These are phyloP conservation scores for Endotricha flammealis DNA, from an alignment of 2,888 invertebrate genomes.

Conservation along the genomic window DNA sequence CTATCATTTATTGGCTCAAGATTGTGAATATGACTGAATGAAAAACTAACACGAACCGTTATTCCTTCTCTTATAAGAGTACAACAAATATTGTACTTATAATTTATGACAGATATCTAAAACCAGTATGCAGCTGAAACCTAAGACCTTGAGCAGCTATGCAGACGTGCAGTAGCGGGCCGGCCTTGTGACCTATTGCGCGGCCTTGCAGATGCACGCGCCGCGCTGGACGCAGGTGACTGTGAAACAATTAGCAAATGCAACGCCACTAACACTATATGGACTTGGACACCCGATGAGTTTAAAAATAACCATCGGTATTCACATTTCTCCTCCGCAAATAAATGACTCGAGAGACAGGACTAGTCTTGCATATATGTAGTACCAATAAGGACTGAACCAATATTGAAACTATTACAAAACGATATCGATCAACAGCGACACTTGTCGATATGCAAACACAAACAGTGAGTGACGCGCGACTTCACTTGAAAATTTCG, in stretches of 20 bases:
- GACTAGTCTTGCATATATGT: neutral
- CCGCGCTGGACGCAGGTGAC: constrained; percentile 28
- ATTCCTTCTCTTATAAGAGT: no score
- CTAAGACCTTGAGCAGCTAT: constrained; percentile 46
- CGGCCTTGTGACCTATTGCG: constrained; percentile 69
- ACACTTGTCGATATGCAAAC: constrained; percentile 58
- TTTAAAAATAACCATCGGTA: constrained; percentile 2
- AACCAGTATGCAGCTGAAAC: constrained; percentile 15
- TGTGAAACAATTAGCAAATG: constrained; percentile 4
- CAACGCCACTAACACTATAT: neutral
- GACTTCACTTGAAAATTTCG: constrained; percentile 66
- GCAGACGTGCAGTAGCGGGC: constrained; percentile 45
- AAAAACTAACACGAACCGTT: no score
- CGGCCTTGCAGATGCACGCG: constrained; percentile 52
- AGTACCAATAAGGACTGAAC: constrained; percentile 12
- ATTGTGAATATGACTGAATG: no score
- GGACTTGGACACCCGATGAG: neutral
- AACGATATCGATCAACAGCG: constrained; percentile 49
- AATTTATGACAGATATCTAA: neutral
- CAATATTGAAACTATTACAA: constrained; percentile 32
- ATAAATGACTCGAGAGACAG: neutral
- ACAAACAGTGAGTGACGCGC: constrained; percentile 61
- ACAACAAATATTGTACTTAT: no score
- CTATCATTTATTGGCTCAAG: no score
- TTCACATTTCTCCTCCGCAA: neutral